Conservation (phyloP, 2,888 invertebrate species). For the Plagodis dolabraria region DNA sequence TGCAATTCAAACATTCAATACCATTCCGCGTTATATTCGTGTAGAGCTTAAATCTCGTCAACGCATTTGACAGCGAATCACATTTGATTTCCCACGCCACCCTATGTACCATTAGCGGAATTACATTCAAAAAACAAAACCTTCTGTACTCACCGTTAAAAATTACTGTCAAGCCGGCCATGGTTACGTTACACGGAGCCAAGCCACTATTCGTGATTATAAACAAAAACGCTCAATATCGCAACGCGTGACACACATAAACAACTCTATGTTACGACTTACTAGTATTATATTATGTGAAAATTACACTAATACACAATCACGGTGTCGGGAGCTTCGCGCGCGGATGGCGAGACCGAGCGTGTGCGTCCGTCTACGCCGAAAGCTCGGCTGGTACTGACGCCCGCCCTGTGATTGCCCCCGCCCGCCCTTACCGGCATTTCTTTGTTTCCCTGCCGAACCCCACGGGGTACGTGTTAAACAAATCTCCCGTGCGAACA, state of each 20-base stretch:
- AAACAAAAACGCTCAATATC: conserved; percentile 49
- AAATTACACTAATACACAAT: conserved; percentile 56
- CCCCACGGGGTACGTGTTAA: conserved; percentile 59
- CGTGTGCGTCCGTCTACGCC: conserved; percentile 53
- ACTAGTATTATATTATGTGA: conserved; percentile 32
- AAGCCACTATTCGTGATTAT: conserved; percentile 30
- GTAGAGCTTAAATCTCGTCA: background rate
- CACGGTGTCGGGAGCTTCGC: conserved; percentile 44
- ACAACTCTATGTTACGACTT: conserved; percentile 21
- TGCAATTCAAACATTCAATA: background rate
- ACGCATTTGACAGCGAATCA: conserved; percentile 11
- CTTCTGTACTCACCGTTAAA: conserved; percentile 52
- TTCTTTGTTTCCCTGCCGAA: conserved; percentile 81
- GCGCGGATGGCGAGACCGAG: conserved; percentile 35
- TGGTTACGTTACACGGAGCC: conserved; percentile 35
- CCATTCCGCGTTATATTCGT: background rate
- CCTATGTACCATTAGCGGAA: conserved; percentile 28
- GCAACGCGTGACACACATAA: conserved; percentile 44
- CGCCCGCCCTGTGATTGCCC: conserved; percentile 63
- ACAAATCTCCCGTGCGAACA: conserved; percentile 72
- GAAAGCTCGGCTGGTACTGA: conserved; percentile 69
- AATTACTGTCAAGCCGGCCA: conserved; percentile 42
- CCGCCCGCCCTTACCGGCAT: conserved; percentile 74
- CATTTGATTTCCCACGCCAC: conserved; percentile 17
- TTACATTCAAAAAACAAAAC: conserved; percentile 34